Evolutionary conservation across 1,140 invertebrate genomes (phyloP).

Genomic region (Megathymus violae): DNA sequence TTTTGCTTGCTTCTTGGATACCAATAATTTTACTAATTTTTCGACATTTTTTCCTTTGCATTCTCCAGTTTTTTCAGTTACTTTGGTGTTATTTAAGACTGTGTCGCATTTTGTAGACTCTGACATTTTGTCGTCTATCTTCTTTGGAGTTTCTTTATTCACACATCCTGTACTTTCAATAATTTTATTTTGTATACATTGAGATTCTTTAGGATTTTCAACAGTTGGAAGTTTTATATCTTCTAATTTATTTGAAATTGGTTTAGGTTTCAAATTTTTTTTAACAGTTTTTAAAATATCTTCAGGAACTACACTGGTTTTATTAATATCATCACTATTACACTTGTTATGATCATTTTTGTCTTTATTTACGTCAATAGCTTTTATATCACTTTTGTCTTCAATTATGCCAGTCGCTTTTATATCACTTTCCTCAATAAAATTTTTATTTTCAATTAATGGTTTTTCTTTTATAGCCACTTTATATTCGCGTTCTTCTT

Average conservation of each 20-base stretch:
- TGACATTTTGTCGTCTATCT: constrained; percentile 12
- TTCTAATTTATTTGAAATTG: constrained; percentile 37
- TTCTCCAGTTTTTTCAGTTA: constrained; percentile 42
- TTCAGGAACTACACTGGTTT: constrained; percentile 19
- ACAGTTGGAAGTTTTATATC: constrained; percentile 25
- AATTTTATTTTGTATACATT: constrained; percentile 26
- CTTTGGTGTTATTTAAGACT: constrained; percentile 23
- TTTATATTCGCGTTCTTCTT: constrained; percentile 49
- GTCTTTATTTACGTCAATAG: constrained; percentile 37
- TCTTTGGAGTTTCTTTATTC: constrained; percentile 12
- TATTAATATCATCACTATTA: constrained; percentile 40
- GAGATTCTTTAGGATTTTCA: constrained; percentile 49
- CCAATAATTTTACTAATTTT: constrained; percentile 58
- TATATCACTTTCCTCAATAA: constrained; percentile 38
- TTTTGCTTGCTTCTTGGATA: constrained; percentile 48
- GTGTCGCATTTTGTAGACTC: constrained; percentile 2
- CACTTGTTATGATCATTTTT: constrained; percentile 46
- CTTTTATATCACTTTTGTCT: constrained; percentile 34
- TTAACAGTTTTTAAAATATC: constrained; percentile 33
- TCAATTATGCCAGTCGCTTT: background rate
- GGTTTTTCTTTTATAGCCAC: constrained; percentile 41
- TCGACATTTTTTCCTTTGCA: constrained; percentile 50
- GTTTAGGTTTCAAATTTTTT: constrained; percentile 45
- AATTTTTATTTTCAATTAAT: constrained; percentile 37
- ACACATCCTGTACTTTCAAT: background rate